Percentiles rank a stretch among this genome's conserved stretches.
These are phyloP conservation scores for Gambusia holbrooki DNA, from an alignment of 2,113 vertebrate species.

Conservation along the genomic window DNA sequence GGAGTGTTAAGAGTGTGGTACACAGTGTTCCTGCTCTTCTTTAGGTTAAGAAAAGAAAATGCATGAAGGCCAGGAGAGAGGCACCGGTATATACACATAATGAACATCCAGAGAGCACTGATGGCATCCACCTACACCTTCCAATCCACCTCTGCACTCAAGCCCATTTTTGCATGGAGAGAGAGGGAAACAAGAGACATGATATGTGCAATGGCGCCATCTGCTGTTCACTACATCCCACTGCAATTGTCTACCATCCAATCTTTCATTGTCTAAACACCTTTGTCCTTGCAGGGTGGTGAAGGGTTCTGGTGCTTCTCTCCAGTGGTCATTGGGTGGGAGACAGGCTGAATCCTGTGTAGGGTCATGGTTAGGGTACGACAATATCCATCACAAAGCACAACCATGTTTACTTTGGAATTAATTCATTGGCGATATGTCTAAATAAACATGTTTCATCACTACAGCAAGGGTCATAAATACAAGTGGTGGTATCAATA, in stretches of 20 bases:
- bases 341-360: too few species aligned
- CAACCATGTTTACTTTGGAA: too few species aligned
- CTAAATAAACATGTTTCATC: too few species aligned
- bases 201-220: slow-evolving; percentile 63
- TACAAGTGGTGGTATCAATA: neutral
- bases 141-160: slow-evolving; percentile 17
- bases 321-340: too few species aligned
- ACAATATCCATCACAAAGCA: too few species aligned
- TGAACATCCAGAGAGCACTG: slow-evolving; percentile 32
- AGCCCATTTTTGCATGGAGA: slow-evolving; percentile 12
- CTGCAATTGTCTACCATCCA: neutral
- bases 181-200: slow-evolving; percentile 3
- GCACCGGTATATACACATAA: slow-evolving; percentile 12
- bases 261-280: too few species aligned
- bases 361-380: too few species aligned
- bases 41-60: slow-evolving; percentile 22
- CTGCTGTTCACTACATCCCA: slow-evolving; percentile 61
- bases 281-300: too few species aligned
- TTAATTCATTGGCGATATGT: too few species aligned
- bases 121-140: slow-evolving; percentile 36
- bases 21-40: slow-evolving; percentile 12
- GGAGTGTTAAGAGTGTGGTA: neutral
- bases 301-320: too few species aligned
- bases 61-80: slow-evolving; percentile 27
- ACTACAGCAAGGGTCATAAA: neutral